Conservation (phyloP, 2,797 vertebrate species). For the Rhyacichthys aspro region DNA sequence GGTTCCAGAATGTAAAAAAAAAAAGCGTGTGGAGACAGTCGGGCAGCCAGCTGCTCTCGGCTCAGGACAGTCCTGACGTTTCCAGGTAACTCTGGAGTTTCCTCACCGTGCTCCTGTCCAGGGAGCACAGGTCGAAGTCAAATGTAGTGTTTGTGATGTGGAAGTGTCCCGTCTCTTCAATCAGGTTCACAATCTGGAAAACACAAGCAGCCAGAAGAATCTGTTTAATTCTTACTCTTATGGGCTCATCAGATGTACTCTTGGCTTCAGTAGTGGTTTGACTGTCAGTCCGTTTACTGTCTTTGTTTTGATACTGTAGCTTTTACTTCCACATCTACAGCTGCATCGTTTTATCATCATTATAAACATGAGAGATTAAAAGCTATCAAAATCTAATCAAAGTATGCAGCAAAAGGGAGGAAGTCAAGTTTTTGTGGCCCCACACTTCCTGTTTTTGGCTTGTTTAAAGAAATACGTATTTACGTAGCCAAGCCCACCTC, state of each 20-base stretch:
- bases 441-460: too few relatives aligned
- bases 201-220: conserved; percentile 3
- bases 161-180: conserved; percentile 99
- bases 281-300: too few relatives aligned
- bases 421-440: too few relatives aligned
- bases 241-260: neutral
- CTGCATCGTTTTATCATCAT: too few relatives aligned
- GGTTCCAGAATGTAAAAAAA: conserved; percentile 34
- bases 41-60: conserved; percentile 78
- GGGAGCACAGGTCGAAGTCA: conserved; percentile 99
- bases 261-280: too few relatives aligned
- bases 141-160: conserved; percentile 99
- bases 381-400: too few relatives aligned
- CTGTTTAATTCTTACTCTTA: neutral
- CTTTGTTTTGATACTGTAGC: too few relatives aligned
- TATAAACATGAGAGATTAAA: too few relatives aligned
- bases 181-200: conserved; percentile 96
- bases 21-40: conserved; percentile 42
- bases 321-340: too few relatives aligned
- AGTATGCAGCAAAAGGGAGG: too few relatives aligned
- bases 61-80: conserved; percentile 91
- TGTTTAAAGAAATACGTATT: too few relatives aligned
- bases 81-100: conserved; percentile 99
- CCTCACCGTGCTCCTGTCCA: conserved; percentile 97
- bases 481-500: neutral